Base-by-base conservation (phyloP, 2,888 invertebrate species). In the Drosophila koepferae region DNA sequence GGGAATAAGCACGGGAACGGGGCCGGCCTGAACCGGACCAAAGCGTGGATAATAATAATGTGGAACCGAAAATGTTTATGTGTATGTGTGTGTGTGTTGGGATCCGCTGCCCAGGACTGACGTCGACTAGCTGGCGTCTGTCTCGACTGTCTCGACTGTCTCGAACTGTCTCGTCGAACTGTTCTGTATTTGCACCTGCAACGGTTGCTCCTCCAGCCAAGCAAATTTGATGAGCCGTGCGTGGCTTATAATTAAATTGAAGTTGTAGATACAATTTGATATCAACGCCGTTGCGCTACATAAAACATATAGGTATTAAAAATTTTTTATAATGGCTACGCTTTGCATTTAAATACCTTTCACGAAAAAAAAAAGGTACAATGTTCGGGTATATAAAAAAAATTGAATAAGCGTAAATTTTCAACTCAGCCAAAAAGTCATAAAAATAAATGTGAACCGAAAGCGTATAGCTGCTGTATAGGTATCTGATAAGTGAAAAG, bases 31-130 rank as follows among this genome's bases (percentile, higher is more conserved):
- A 55, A 36, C 34, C 51, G 51, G 51, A 51, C 46, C 68, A 63
- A 73, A 90, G 80, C 89, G 82, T 85, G 83, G 85, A 85, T 85
- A 85, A 85, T 86, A 88, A 90, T 86, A 86, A 90, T 88, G 86
- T 86, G 90, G 89, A 86, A 90, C 86, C 83, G 72, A 86, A 86
- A 87, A 87, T 81, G 81, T 48, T 16, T 48, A 28, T 83, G 87
- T 80, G 28, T 81, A 81, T 48, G 28, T 48, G 28, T 83, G 89
- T 80, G 28, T 48, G 48, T 83, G 89, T 80, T 75, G 72, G 70
- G 68, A 79, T 74, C 78, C 77, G 73, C 69, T 65, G 73, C 69
- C 60, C 76, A 70, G 71, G 89, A 74, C 74, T 65, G 77, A 16
- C 28, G 72, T 60, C 75, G 73, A 63, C 75, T 71, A 43, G 36